Conservation (phyloP, 2,797 vertebrate species). For the Urocyon cinereoargenteus region DNA sequence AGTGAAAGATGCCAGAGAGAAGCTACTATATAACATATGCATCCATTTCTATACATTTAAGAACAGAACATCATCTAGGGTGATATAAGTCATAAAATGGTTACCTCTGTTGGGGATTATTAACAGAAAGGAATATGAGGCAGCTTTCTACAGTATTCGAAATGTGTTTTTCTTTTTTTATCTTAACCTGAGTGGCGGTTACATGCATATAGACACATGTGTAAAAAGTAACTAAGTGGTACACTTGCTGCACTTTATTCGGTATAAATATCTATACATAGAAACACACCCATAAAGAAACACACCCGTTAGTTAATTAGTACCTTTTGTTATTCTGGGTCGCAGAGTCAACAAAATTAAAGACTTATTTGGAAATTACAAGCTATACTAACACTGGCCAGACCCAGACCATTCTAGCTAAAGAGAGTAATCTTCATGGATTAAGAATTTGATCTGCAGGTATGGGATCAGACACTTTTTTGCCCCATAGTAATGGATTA, state of each 20-base stretch:
- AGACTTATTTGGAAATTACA: not conserved
- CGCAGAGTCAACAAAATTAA: slow-evolving; percentile 35
- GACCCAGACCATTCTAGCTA: not conserved
- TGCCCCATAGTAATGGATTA: not conserved
- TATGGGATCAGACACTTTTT: not conserved
- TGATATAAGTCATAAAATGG: not conserved
- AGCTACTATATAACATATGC: not conserved
- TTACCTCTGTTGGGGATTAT: not conserved
- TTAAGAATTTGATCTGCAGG: not conserved
- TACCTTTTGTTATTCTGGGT: not conserved
- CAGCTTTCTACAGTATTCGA: not conserved
- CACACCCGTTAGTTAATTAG: slow-evolving; percentile 14
- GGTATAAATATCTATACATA: not conserved
- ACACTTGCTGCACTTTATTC: not conserved
- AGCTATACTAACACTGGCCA: not conserved
- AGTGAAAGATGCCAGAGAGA: not conserved
- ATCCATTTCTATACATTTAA: slow-evolving; percentile 40
- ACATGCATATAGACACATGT: not conserved
- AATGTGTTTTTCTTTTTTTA: not conserved
- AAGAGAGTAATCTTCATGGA: not conserved
- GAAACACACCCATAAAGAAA: not conserved
- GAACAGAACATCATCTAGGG: not conserved
- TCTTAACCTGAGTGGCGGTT: not conserved
- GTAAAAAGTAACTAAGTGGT: not conserved
- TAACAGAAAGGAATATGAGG: not conserved